Evolutionary conservation across 2,797 vertebrate genomes (phyloP), one percentile per base, ranked within the genome.

Genomic region (Artibeus lituratus): DNA sequence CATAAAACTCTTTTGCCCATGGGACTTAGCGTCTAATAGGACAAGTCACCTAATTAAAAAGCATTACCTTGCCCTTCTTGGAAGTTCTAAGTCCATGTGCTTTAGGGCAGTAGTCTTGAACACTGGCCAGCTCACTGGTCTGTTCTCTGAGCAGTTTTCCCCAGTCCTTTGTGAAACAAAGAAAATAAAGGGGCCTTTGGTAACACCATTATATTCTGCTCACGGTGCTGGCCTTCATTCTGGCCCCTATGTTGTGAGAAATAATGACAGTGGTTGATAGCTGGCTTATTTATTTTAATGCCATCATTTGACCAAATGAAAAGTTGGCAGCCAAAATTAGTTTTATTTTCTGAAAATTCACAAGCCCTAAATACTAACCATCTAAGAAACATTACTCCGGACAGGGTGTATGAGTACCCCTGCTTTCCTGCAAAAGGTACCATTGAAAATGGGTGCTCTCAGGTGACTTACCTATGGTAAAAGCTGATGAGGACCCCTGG

Each of bases 361-460:
- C 22, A 91, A 84, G 8, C 11, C 10, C 32, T 90, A 62, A 69
- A 39, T 88, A 65, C 7, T 69, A 81, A 57, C 37, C 18, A 26
- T 51, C 10, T 42, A 55, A 14, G 44, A 83, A 29, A 14, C 29
- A 1, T 72, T 19, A 57, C 32, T 29, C n/a, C 7, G 32, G 11
- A 57, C 19, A 77, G 92, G 16, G 2, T 47, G 29, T 11, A 1
- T 26, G n/a, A 77, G 10, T 1, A 42, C 7, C 62, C n/a, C 11
- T 24, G 29, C 72, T 78, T 53, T 32, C 35, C 37, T 42, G 47
- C 4, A 0, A 2, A 1, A 37, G 37, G 53, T 35, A 29, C 59
- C 51, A 0, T 18, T 11, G 10, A 35, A 22, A 18, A 24, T 1
- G 0, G 9, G 57, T 6, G 39, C 21, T 32, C 5, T 1, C 5